Evolutionary conservation across 2,888 invertebrate genomes (phyloP).

Genomic region (Eretmocerus hayati): DNA sequence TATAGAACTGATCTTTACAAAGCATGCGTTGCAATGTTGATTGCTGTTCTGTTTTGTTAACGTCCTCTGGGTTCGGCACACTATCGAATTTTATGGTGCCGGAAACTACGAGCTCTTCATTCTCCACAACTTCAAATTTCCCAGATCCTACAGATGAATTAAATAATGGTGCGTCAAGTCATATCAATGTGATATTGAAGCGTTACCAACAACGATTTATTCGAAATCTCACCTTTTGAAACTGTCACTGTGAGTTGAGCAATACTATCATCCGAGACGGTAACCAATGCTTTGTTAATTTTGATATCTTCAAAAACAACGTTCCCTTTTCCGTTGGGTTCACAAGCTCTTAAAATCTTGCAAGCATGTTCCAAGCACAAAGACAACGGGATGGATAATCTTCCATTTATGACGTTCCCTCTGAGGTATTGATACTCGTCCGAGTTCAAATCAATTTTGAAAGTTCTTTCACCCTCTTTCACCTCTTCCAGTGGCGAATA

Average conservation of each 20-base stretch:
- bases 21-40: conserved; percentile 6
- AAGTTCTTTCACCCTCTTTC: conserved; percentile 29
- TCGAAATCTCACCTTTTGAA: conserved; percentile 38
- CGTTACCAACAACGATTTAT: no score
- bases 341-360: conserved; percentile 48
- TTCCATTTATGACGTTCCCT: conserved; percentile 54
- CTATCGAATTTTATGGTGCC: conserved; percentile 59
- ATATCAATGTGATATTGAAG: no score
- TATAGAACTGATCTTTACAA: conserved; percentile 40
- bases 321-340: conserved; percentile 43
- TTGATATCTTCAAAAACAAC: conserved; percentile 42
- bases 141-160: no score
- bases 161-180: no score
- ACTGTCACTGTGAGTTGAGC: conserved; percentile 37
- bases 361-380: conserved; percentile 50
- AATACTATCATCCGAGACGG: conserved; percentile 47
- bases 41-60: neutral
- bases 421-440: conserved; percentile 44
- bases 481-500: conserved; percentile 25
- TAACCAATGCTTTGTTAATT: conserved; percentile 43
- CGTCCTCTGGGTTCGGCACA: conserved; percentile 34
- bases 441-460: conserved; percentile 35
- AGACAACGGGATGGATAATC: conserved; percentile 56
- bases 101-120: conserved; percentile 60
- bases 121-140: conserved; percentile 56